These are phyloP conservation scores for Helobdella robusta DNA, from an alignment of 2,888 invertebrate species.

Conservation along the genomic window DNA sequence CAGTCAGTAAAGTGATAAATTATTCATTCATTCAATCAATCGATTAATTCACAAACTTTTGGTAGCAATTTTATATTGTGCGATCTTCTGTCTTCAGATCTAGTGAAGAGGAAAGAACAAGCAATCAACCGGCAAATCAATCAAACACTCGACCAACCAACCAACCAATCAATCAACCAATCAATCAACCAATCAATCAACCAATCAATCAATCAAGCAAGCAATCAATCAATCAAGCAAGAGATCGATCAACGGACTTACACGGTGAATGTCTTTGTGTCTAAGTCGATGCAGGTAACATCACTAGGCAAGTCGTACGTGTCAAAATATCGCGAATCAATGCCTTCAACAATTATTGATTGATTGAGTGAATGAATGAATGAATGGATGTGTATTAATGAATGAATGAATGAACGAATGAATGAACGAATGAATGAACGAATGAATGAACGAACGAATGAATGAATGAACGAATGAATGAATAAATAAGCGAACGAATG, in stretches of 20 bases:
- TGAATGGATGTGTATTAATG: no score
- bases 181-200: no score
- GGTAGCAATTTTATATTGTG: conserved; percentile 54
- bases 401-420: no score
- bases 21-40: not conserved
- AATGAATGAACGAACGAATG: no score
- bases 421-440: no score
- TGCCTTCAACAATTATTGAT: conserved; percentile 68
- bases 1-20: not conserved
- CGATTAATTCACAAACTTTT: conserved; percentile 37
- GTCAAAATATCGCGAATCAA: conserved; percentile 93
- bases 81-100: conserved; percentile 74
- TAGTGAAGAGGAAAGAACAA: conserved; percentile 34
- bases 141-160: no score
- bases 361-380: conserved; percentile 93
- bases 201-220: no score
- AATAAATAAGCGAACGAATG: no score
- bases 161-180: no score
- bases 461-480: no score
- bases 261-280: conserved; percentile 83
- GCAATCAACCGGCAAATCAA: no score
- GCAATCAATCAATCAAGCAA: no score
- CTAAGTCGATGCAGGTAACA: conserved; percentile 93
- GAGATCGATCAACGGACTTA: conserved; percentile 39
- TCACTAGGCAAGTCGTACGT: conserved; percentile 82